Evolutionary conservation across 2,113 vertebrate species (phyloP).

Genomic region (Prinia subflava): DNA sequence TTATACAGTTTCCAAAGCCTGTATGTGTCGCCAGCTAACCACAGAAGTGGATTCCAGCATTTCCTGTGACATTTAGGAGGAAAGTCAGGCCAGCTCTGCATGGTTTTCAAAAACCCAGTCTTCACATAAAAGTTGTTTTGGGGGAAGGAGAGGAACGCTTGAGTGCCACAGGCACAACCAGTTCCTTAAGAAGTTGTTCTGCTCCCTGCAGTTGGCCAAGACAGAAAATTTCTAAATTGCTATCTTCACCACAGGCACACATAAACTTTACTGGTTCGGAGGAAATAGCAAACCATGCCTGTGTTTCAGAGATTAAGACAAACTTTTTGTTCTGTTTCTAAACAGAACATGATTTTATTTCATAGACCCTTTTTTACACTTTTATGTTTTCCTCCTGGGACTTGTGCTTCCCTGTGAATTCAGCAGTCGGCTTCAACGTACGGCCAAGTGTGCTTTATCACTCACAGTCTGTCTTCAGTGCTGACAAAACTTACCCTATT

Average conservation of each 20-base stretch:
- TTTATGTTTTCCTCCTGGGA: background rate
- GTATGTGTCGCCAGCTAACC: background rate
- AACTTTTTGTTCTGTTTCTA: background rate
- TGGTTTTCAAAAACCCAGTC: conserved; percentile 41
- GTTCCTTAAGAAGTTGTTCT: conserved; percentile 1
- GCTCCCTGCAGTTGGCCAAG: background rate
- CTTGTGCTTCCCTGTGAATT: background rate
- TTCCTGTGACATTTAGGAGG: conserved; percentile 42
- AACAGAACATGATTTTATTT: background rate
- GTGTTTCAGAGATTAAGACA: background rate
- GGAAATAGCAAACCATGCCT: background rate
- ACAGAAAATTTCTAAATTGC: background rate
- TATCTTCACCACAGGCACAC: background rate
- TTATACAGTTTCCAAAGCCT: conserved; percentile 11
- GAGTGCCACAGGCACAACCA: background rate
- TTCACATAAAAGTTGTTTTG: conserved; percentile 46
- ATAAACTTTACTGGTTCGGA: background rate
- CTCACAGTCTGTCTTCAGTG: background rate
- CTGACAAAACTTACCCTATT: background rate
- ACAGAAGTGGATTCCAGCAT: background rate
- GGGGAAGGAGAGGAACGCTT: background rate
- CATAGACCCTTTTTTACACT: background rate
- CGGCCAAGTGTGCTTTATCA: background rate
- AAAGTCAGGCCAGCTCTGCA: conserved; percentile 1
- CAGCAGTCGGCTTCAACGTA: background rate